Evolutionary conservation across 2,113 vertebrate species (phyloP).

Genomic region (Spea bombifrons): DNA sequence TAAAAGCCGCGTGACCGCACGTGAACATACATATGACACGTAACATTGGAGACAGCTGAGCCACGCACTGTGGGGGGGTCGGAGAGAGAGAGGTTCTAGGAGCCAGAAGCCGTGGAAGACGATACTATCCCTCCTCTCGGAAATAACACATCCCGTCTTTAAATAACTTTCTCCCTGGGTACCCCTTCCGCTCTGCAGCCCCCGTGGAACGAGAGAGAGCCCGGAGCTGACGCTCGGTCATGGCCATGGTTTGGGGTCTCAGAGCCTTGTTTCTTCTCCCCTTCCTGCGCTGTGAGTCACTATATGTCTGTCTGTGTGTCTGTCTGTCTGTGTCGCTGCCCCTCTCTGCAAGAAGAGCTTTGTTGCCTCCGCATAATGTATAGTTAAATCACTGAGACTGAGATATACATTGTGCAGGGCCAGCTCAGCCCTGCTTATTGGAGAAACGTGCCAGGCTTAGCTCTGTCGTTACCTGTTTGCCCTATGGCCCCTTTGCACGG

Average conservation of each 20-base stretch:
- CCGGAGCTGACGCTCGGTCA: background rate
- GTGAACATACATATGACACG: background rate
- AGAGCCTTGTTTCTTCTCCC: background rate
- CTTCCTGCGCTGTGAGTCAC: slow-evolving; percentile 22
- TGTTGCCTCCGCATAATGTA: no score
- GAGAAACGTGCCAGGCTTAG: background rate
- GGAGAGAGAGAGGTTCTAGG: background rate
- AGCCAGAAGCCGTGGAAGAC: background rate
- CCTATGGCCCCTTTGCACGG: no score
- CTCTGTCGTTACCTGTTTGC: background rate
- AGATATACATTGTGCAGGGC: background rate
- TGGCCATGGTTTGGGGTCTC: slow-evolving; percentile 15
- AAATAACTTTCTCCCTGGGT: slow-evolving; percentile 20
- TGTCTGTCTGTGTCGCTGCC: background rate
- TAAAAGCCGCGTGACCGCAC: background rate
- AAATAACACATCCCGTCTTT: slow-evolving; percentile 34
- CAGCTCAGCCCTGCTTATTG: background rate
- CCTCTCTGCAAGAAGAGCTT: background rate
- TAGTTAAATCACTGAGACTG: no score
- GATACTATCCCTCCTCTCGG: slow-evolving; percentile 12
- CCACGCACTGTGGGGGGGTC: background rate
- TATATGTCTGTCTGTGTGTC: background rate
- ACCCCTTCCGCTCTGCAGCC: no score
- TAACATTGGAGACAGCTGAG: slow-evolving; percentile 32
- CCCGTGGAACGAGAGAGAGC: background rate